Base-by-base conservation (phyloP, 2,888 invertebrate species). In the Netelia melanura region DNA sequence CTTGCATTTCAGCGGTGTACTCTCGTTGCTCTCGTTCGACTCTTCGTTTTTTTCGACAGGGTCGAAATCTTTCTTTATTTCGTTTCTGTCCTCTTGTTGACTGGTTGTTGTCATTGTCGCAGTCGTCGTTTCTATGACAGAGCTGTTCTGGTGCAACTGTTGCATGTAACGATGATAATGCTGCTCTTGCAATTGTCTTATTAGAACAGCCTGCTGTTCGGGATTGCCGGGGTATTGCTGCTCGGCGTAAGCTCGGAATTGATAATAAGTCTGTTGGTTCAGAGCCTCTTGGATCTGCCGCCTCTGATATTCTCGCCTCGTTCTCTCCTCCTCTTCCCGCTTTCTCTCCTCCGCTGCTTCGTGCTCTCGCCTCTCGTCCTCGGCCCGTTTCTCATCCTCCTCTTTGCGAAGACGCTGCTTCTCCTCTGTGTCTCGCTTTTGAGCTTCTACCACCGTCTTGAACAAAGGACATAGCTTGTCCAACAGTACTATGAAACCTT, bases 81-180 rank as follows among this genome's bases (percentile, higher is more conserved):
- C 88, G 86, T 81, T 87, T 90, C 87, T 87, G 91, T 89, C 86
- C 92, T 91, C 62, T 88, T 86, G 52, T 87, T 88, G 44, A 68
- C 91, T 86, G 80, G 89, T 90, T 91, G 75, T 56, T 76, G 6
- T 65, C 61, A 10, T 70, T 25, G 14, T 64, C 43, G 8, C 44
- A 11, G 0, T 6, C 5, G 89, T 89, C 72, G 93, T 92, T 56
- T 93, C 93, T 6, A 93, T 92, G 77, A 91, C 86, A 14, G 95
- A 80, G 1, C 89, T 77, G 79, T 91, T 93, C 52, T 95, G 94
- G 0, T 96, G 97, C 56, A 99, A 94, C 93, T 99, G 99, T 90
- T 99, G 98, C 96, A 99, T 98, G 94, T 99, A 99, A 92, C 99
- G 99, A 92, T 99, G 98, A 93, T 99, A 99, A 94, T 99, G 99